These are phyloP conservation scores for Mobula birostris DNA, from an alignment of 2,113 vertebrate genomes.

Conservation along the genomic window DNA sequence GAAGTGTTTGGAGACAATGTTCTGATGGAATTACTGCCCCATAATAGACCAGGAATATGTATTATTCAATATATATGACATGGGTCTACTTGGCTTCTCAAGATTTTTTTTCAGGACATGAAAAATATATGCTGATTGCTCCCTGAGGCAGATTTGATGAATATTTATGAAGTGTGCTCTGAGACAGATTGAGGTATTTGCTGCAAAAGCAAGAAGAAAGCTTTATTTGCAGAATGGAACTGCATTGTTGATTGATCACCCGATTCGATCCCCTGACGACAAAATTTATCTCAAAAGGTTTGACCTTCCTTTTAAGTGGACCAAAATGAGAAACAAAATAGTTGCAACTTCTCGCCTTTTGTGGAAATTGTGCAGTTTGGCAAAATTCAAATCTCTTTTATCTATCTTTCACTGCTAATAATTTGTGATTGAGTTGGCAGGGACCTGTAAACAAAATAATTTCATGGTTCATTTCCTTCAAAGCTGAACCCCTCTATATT, in stretches of 20 bases:
- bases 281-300: not conserved
- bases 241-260: not conserved
- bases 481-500: not conserved
- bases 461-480: not conserved
- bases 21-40: not conserved
- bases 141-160: not conserved
- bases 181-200: not conserved
- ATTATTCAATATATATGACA: not conserved
- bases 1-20: not conserved
- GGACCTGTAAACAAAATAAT: not conserved
- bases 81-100: not conserved
- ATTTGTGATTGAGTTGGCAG: not conserved
- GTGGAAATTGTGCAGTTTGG: not conserved
- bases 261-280: not conserved
- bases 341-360: not conserved
- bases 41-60: not conserved
- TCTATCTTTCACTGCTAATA: not conserved
- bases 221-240: not conserved
- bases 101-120: not conserved
- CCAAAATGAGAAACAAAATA: not conserved
- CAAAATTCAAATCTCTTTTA: not conserved
- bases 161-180: not conserved
- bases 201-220: not conserved
- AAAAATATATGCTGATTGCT: not conserved
- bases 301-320: not conserved